Evolutionary conservation across 2,113 vertebrate species (phyloP), one percentile per base, ranked within the genome.

Genomic region (Cyphomyrus plagiostoma): DNA sequence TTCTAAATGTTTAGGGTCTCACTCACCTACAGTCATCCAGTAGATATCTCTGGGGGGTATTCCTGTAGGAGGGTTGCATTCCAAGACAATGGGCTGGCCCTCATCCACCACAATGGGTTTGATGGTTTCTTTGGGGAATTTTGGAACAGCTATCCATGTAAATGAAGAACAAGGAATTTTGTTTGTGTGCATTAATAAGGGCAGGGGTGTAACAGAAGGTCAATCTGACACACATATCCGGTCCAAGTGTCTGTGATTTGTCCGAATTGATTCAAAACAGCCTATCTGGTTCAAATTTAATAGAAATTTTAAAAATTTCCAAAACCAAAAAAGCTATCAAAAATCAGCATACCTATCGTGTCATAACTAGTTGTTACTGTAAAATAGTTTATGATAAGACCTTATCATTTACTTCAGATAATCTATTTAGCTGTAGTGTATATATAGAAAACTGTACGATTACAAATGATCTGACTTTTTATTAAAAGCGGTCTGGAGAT

Each of bases 21-120:
- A 91, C 97, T 97, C 90, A 99, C 98, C 96, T 74, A 98, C 98
- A 11, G 98, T 99, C 98, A 99, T 99, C 98, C 98, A 99, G 88
- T 98, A 98, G 90, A 99, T 97, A 83, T 98, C 97, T 90, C 98
- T 91, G 2, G 98, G 98, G 0, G 98, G 98, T 2, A 99, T 97
- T 80, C 98, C 98, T 92, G 95, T 94, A 0, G 98, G 98, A 5
- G 98, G 98, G 45, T 97, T 95, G 88, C 98, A 99, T 4, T 95
- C 94, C 45, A 99, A 93, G 89, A 96, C 94, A 77, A 98, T 95
- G 19, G 97, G 90, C 88, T 98, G 96, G 0, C 98, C 98, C 89
- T 98, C 97, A 83, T 98, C 97, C 66, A 98, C 97, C 53, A 95
- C 94, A 0, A 99, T 92, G 26, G 98, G 98, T 5, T 97, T 96